Percentiles rank a stretch among this genome's conserved stretches.
Conservation (phyloP, 2,113 vertebrate genomes). For the Illadopsis cleaveri region DNA sequence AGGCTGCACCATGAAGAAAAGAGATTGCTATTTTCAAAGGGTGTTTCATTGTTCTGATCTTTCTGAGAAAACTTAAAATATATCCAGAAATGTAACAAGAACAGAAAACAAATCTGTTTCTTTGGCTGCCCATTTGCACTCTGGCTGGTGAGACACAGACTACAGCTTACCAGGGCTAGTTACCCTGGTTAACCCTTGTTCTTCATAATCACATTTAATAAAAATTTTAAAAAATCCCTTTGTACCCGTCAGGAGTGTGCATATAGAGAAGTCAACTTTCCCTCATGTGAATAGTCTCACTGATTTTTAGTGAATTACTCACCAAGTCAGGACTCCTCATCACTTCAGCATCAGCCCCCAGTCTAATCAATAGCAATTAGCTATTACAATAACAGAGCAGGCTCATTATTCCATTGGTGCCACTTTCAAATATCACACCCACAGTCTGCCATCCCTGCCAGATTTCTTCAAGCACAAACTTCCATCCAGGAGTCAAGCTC, state of each 20-base stretch:
- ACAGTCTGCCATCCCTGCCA: neutral
- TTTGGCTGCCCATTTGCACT: neutral
- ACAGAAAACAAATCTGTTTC: neutral
- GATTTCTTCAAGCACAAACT: neutral
- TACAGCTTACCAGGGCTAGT: neutral
- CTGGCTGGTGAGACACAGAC: neutral
- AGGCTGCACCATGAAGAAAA: neutral
- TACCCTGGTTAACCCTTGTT: neutral
- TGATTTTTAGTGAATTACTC: neutral
- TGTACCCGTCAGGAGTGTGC: neutral
- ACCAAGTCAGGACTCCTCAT: neutral
- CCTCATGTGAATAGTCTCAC: neutral
- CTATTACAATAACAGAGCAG: neutral
- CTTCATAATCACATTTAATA: neutral
- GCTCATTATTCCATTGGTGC: neutral
- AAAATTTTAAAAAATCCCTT: neutral
- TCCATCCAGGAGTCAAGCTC: neutral
- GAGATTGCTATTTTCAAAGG: neutral
- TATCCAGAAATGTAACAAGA: neutral
- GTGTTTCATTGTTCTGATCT: constrained; percentile 2
- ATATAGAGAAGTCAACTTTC: neutral
- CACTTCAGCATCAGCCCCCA: neutral
- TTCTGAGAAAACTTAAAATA: constrained; percentile 31
- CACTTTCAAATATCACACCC: neutral
- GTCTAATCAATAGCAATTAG: neutral